A percentile compares a stretch with the other conserved stretches of the same genome.
These are phyloP conservation scores for Alfaro cultratus DNA, from an alignment of 2,797 vertebrate species.

Conservation along the genomic window DNA sequence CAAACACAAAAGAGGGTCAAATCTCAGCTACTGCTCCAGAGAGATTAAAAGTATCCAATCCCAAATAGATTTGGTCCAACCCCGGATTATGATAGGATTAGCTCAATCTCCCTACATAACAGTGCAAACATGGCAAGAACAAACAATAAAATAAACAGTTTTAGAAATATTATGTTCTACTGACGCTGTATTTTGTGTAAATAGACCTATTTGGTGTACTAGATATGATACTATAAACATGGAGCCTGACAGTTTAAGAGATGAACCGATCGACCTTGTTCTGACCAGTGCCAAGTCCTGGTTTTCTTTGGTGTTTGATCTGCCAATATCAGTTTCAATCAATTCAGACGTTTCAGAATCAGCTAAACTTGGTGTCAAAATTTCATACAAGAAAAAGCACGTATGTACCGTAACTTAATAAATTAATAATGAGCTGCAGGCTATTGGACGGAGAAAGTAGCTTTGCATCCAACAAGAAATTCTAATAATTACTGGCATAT, in stretches of 20 bases:
- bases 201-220: conserved; percentile 1
- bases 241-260: conserved; percentile 1
- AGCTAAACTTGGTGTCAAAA: not conserved
- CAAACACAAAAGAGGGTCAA: conserved; percentile 64
- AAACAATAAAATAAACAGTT: conserved; percentile 27
- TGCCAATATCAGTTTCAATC: not conserved
- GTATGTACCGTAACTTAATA: not conserved
- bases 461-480: not conserved
- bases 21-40: conserved; percentile 54
- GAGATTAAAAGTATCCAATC: conserved; percentile 75
- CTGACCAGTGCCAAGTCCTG: not conserved
- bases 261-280: not conserved
- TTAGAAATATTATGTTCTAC: conserved; percentile 34
- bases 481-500: not conserved
- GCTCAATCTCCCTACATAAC: conserved; percentile 56
- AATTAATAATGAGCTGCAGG: not conserved
- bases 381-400: not conserved
- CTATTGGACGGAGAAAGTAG: not conserved
- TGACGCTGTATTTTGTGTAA: conserved; percentile 37
- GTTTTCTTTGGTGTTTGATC: not conserved
- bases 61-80: conserved; percentile 68
- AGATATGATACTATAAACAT: conserved; percentile 6
- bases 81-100: conserved; percentile 76
- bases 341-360: not conserved
- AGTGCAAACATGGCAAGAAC: conserved; percentile 33